Conservation (phyloP, 2,888 invertebrate species). For the Andrena praecox region DNA sequence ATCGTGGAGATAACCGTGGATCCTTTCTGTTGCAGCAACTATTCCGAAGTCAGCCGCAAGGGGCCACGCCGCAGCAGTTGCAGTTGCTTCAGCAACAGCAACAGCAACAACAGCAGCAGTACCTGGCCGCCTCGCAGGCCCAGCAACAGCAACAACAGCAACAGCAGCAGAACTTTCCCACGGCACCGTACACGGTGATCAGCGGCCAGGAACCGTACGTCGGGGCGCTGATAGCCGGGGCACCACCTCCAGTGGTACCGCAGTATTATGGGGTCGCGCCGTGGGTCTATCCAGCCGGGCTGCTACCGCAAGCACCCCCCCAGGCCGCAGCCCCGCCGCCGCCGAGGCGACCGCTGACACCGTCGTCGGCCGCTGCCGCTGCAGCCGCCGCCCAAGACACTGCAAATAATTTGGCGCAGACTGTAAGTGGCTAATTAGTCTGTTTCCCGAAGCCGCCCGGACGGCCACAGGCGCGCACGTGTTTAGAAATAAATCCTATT, state of each 20-base stretch:
- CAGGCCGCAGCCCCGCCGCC: conserved; percentile 87
- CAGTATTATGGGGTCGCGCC: conserved; percentile 97
- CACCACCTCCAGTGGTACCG: conserved; percentile 88
- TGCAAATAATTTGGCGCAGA: conserved; percentile 85
- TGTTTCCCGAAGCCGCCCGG: conserved; percentile 1
- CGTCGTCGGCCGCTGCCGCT: conserved; percentile 89
- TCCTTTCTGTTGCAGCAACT: conserved; percentile 90
- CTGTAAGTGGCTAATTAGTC: conserved; percentile 74
- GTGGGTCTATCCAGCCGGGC: conserved; percentile 96
- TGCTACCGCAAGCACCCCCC: conserved; percentile 88
- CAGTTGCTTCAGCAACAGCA: conserved; percentile 88
- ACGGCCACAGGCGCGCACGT: conserved; percentile 4
- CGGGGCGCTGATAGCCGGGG: conserved; percentile 92
- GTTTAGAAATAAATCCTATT: conserved; percentile 66
- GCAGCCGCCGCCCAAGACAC: conserved; percentile 87
- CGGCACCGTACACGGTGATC: conserved; percentile 95
- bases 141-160: conserved; percentile 92
- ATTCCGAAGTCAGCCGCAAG: conserved; percentile 93
- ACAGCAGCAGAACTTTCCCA: conserved; percentile 92
- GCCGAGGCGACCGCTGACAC: conserved; percentile 91
- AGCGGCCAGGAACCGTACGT: conserved; percentile 94
- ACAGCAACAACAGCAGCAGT: conserved; percentile 88
- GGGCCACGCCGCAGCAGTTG: conserved; percentile 87
- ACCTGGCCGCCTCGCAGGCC: conserved; percentile 89
- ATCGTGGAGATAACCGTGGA: background rate